Percentiles rank a stretch among this genome's conserved stretches.
Evolutionary conservation across 2,113 vertebrate genomes (phyloP).

Genomic region (Mus musculus): GRCm39 chr1:77199501-77200000

Average conservation of each 20-base stretch:
- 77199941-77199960: neutral
- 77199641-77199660: neutral
- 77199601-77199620: neutral
- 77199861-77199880: rapidly evolving
- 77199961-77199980: neutral
- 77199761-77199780: neutral
- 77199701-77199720: neutral
- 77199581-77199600: constrained; percentile 2
- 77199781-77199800: neutral
- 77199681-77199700: rapidly evolving
- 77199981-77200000: rapidly evolving
- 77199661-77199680: neutral
- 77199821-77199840: neutral
- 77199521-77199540: neutral
- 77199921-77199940: neutral
- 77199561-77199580: rapidly evolving
- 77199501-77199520: neutral
- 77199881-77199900: neutral
- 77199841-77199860: neutral
- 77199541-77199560: neutral
- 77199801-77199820: neutral
- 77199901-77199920: neutral
- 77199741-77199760: neutral
- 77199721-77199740: neutral
- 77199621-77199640: neutral